Percentiles rank a stretch among this genome's conserved stretches.
Conservation (phyloP, 2,888 invertebrate species). For the Athalia circularis region DNA sequence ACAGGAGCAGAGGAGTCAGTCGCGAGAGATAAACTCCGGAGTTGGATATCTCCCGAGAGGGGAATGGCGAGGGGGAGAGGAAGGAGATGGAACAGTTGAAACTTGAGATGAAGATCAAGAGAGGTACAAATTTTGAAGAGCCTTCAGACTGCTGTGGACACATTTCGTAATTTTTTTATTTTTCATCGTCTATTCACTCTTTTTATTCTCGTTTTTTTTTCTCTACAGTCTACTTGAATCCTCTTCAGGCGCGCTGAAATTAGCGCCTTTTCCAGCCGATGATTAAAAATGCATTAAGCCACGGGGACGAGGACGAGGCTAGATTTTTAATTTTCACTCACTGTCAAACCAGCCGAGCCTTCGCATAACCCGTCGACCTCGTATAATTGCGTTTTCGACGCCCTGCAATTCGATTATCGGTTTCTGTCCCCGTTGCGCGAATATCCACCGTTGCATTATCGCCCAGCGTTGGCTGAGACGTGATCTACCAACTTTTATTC, state of each 20-base stretch:
- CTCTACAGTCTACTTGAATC: not conserved
- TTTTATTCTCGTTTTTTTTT: not conserved
- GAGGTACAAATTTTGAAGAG: no score
- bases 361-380: slow-evolving; percentile 14
- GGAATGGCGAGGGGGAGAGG: no score
- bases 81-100: no score
- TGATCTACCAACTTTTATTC: not conserved
- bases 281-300: slow-evolving; percentile 34
- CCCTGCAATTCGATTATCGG: slow-evolving; percentile 31
- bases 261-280: slow-evolving; percentile 18
- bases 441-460: slow-evolving; percentile 30
- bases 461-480: not conserved
- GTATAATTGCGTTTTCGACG: slow-evolving; percentile 30
- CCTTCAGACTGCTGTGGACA: no score
- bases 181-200: no score
- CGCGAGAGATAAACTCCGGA: slow-evolving; percentile 1
- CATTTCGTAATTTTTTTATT: no score
- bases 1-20: not conserved
- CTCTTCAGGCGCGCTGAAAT: slow-evolving; percentile 8
- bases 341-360: slow-evolving; percentile 6
- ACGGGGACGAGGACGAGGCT: not conserved
- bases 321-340: slow-evolving; percentile 20
- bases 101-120: no score
- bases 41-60: no score
- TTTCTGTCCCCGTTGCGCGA: slow-evolving; percentile 14